Base-by-base conservation (phyloP, 2,797 vertebrate genomes). In the Yasuhikotakia modesta region DNA sequence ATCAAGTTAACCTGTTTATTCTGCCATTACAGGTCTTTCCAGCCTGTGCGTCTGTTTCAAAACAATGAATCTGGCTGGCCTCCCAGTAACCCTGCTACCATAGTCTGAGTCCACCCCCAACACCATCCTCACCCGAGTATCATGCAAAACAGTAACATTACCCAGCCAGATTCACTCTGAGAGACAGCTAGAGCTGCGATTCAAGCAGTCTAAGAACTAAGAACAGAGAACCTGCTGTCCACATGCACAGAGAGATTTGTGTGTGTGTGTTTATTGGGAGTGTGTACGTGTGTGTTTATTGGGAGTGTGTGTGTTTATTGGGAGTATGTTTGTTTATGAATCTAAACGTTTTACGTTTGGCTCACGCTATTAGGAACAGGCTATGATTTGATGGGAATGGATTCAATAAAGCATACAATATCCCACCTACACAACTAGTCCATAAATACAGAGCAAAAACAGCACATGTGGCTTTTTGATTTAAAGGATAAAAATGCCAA, bases 51-150 rank as follows among this genome's bases (percentile, higher is more conserved):
- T 82, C 45, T 80, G 55, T 66, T 45, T 52, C 50, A 70, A 86
- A 88, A 89, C 86, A 89, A 79, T 85, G 85, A 46, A 81, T 85
- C 88, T 92, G 90, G 90, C 89, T 91, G 90, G 83, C 90, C 90
- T 90, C 88, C 80, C 72, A 46, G 63, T 90, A 90, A 92, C 91
- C 91, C 88, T 85, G 84, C 85, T 84, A 86, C 87, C 85, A 87
- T 90, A 90, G 32, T 76, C 72, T 79, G 55, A 67, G 63, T 82
- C 63, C 13, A 55, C 68, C 90, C 91, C 87, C 89, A 88, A 90
- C 90, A 86, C 89, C 88, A 89, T 90, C 57, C 24, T 85, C 89
- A 90, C 81, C 71, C 86, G 90, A 91, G 90, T 83, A 87, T 88
- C 86, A 85, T 86, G 86, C 89, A 89, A 89, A 88, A 85, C 86